Evolutionary conservation across 2,113 vertebrate genomes (phyloP), one percentile per base, ranked within the genome.

Genomic region (Lichenostomus cassidix): DNA sequence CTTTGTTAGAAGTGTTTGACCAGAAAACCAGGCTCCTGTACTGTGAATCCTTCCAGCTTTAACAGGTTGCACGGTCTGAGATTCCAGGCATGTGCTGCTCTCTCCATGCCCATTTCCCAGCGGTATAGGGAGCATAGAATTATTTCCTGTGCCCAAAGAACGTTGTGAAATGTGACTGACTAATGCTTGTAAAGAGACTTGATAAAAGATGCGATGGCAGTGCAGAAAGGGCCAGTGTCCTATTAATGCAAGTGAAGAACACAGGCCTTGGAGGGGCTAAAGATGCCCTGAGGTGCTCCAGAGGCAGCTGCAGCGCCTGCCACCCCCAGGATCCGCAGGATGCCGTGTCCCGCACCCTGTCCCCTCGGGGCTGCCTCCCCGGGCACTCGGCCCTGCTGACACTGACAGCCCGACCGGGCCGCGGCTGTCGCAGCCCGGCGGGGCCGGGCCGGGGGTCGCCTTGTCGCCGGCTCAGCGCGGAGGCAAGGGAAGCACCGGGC

Each of bases 201-300:
- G 39, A 29, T 29, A n/a, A 13, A n/a, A 76, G 39, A 24, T 15
- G 25, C 12, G 7, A 7, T 0, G 11, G 53, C 12, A 14, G 35
- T 0, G 18, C 28, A 7, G 15, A 55, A 63, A 53, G 10, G 33
- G 33, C 2, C 9, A 5, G 62, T 7, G 15, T 29, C 3, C 24
- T 27, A 21, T 16, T 11, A 12, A 33, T 1, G 14, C 21, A 3
- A 0, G 31, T 8, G 50, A 82, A 58, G 39, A 31, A 37, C 39
- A 18, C 5, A 11, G 25, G n/a, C 11, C 42, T 4, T 1, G 9
- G 4, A 7, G 7, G 16, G 21, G 47, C 50, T 5, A 1, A 11
- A 2, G 35, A 0, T 7, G 5, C 69, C 33, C 28, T 0, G 28
- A 1, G 35, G 35, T 12, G 56, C 17, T 29, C 2, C 2, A 10